Base-by-base conservation (phyloP, 2,797 vertebrate species). In the Anguilla marmorata region DNA sequence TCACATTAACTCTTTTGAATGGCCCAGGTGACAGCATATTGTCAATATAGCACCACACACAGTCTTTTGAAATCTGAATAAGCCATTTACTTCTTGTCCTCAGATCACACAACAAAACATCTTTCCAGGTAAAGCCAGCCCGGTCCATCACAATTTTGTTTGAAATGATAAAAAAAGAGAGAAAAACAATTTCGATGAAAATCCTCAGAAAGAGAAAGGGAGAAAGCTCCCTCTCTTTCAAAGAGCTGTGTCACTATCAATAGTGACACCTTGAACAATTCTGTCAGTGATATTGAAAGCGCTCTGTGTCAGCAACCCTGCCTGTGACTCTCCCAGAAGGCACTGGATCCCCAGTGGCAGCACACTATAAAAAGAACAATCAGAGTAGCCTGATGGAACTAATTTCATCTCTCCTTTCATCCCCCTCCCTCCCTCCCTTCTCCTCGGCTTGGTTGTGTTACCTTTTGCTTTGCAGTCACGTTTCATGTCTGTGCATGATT, bases 401-500 rank as follows among this genome's bases (percentile, higher is more conserved):
- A 95, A 95, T 95, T 95, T 95, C 93, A 95, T 94, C 92, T 94
- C 92, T 92, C 93, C 94, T 95, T 95, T 94, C 93, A 94, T 87
- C 72, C 84, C 86, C 82, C 83, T 63, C 24, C 56, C 9, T 33
- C 76, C 80, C 24, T 79, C 88, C 89, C 84, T 33, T 8, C 88
- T 90, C 89, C 0, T 92, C 90, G 7, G 91, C 91, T 91, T 92
- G 92, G 91, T 92, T 93, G 91, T 90, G 90, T 94, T 94, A 94
- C 94, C 93, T 95, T 96, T 95, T 92, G 94, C 95, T 96, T 96
- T 95, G 94, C 95, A 94, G 94, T 96, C 95, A 96, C 95, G 94
- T 96, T 95, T 95, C 94, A 93, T 95, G 94, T 94, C 92, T 90
- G 93, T 94, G 94, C 94, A 95, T 95, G 95, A 96, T 95, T 96